Evolutionary conservation across 2,888 invertebrate genomes (phyloP), one percentile per base, ranked within the genome.

Genomic region (Dromius quadrimaculatus): DNA sequence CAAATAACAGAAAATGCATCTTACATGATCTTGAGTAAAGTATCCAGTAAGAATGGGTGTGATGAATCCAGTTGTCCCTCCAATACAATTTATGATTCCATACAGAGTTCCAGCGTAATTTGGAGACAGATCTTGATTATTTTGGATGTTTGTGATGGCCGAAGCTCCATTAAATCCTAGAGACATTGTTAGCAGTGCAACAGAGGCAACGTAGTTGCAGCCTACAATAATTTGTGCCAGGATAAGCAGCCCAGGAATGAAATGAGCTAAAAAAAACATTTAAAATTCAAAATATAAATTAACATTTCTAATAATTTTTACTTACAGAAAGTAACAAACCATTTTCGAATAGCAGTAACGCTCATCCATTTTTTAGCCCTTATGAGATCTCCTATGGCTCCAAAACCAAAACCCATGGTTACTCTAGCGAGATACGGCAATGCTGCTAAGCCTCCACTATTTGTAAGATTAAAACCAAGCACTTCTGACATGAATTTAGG

Each of bases 401-500:
- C 92, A 78, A 92, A 92, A 68, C 89, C 83, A 61, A 91, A 88
- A 0, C 91, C 91, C 63, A 89, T 84, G 20, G 90, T 73, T 76
- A 92, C 81, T 73, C 92, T 86, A 0, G 89, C 90, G 13, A 90
- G 83, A 79, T 92, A 91, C 0, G 92, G 92, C 57, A 91, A 77
- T 1, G 90, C 87, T 1, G 92, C 89, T 45, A 91, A 83, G 0
- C 89, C 82, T 11, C 92, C 92, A 6, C 92, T 91, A 28, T 90
- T 87, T 0, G 89, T 85, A 13, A 92, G 78, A 76, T 91, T 86
- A 77, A 92, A 92, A 3, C 90, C 91, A 45, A 92, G 81, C 0
- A 90, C 86, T 75, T 89, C 89, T 41, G 91, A 89, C 76, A 92
- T 85, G 78, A 90, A 92, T 75, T 90, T 89, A 3, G 92, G 92